phyloP scores from a whole-genome alignment of 2,888 invertebrate genomes.

The Drosophila colorata region DNA sequence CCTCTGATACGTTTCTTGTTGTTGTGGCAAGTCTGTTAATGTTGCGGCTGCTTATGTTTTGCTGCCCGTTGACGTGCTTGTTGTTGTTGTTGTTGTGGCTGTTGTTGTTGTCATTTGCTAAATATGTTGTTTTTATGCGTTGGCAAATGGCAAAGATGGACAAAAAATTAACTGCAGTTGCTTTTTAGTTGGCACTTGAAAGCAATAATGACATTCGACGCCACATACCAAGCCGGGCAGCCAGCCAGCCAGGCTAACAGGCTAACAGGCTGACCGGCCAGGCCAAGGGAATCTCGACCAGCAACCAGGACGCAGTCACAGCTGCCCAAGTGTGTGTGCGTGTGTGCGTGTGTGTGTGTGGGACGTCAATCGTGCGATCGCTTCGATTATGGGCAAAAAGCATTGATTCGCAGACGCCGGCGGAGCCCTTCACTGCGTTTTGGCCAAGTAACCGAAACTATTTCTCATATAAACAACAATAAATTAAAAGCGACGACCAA shows the following conservation, averaged over 20 bases:
- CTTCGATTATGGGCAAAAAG: conserved; percentile 73
- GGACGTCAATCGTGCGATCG: conserved; percentile 78
- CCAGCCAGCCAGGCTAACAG: conserved; percentile 1
- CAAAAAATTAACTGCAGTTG: conserved; percentile 80
- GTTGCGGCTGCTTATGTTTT: conserved; percentile 36
- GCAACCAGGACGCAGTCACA: conserved; percentile 13
- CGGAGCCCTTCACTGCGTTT: conserved; percentile 10
- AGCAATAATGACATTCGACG: conserved; percentile 84
- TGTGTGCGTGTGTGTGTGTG: conserved; percentile 44
- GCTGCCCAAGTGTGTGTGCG: neutral
- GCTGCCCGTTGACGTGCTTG: conserved; percentile 5
- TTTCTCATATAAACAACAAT: conserved; percentile 83
- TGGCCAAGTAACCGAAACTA: conserved; percentile 79
- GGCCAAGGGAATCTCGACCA: conserved; percentile 8
- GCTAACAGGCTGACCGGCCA: neutral
- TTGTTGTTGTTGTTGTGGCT: conserved; percentile 60
- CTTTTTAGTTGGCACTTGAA: conserved; percentile 83
- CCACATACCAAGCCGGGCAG: conserved; percentile 80
- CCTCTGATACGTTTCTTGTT: conserved; percentile 24
- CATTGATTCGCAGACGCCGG: conserved; percentile 62
- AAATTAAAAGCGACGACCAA: conserved; percentile 84
- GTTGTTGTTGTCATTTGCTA: conserved; percentile 83
- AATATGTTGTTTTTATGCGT: conserved; percentile 83
- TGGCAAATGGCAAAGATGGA: conserved; percentile 71
- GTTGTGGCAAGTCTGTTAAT: conserved; percentile 54